phyloP scores from a whole-genome alignment of 1,140 invertebrate species.

The Hydropsyche tenuis region DNA sequence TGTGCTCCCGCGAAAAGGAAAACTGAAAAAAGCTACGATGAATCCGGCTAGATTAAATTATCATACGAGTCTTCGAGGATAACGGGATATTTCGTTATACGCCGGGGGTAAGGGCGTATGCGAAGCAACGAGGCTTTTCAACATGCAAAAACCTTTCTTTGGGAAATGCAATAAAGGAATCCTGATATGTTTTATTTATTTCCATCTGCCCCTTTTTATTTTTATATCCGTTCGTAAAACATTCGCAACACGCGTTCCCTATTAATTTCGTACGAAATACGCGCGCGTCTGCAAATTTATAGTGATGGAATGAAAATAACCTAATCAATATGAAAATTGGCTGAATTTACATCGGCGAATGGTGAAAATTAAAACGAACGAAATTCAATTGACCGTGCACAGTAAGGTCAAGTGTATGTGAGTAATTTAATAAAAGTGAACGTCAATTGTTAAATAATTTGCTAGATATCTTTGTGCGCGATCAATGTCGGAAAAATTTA shows the following conservation, averaged over 20 bases:
- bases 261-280: constrained; percentile 10
- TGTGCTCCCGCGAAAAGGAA: background rate
- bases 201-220: constrained; percentile 19
- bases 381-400: no score
- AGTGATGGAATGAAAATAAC: no score
- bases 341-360: no score
- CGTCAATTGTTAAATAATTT: no score
- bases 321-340: no score
- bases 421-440: no score
- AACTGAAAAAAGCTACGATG: constrained; percentile 18
- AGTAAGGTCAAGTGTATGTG: no score
- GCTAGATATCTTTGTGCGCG: no score
- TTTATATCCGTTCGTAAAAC: constrained; percentile 22
- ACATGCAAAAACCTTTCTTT: constrained; percentile 31
- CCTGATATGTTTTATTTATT: constrained; percentile 35
- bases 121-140: constrained; percentile 17
- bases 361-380: no score
- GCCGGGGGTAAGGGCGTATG: background rate
- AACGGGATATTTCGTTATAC: constrained; percentile 26
- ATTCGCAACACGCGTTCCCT: background rate
- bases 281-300: no score
- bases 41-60: constrained; percentile 37
- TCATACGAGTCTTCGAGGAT: constrained; percentile 32
- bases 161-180: constrained; percentile 34
- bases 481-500: no score